Base-by-base conservation (phyloP, 2,113 vertebrate genomes). In the Podocnemis expansa region DNA sequence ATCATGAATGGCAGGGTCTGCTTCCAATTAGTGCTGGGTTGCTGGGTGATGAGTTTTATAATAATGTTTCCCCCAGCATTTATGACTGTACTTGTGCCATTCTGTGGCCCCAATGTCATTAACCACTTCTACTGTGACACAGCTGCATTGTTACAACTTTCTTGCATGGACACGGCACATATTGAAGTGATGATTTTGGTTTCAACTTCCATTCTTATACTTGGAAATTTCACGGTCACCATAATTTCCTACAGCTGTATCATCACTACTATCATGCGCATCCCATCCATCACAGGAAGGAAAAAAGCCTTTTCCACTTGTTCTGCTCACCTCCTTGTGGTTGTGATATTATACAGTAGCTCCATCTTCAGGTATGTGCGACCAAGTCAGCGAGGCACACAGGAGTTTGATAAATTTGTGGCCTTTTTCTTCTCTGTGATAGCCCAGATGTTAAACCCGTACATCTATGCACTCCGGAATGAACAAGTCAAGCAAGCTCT, bases 1-100 rank as follows among this genome's bases (percentile, higher is more conserved):
- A 92, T 93, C 12, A 95, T 97, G 96, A 96, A 22, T n/a, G 80
- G 11, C 17, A 93, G 27, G 8, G 31, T 95, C 34, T 97, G 94
- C 5, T 58, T 12, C 24, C 93, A 89, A 16, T 55, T 97, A n/a
- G 91, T 97, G 2, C 63, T 95, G 43, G 87, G 75, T 19, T 96
- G 92, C 24, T 95, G 96, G 87, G 21, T 97, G 56, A 78, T 75
- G 55, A 91, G 95, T 21, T 87, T 96, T 58, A 73, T 95, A 14
- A 52, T 78, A 34, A 78, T 97, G 78, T 67, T 94, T 82, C 93
- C 90, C 82, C 93, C 89, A 29, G 56, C 93, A 21, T 75, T 75
- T 21, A 47, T 97, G n/a, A 90, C 94, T 56, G 43, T 63, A 3
- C 6, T 24, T 19, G 49, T 90, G 29, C 52, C 86, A 10, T 93